Conservation (phyloP, 2,113 vertebrate genomes). For the Chaetorhynchus papuensis region DNA sequence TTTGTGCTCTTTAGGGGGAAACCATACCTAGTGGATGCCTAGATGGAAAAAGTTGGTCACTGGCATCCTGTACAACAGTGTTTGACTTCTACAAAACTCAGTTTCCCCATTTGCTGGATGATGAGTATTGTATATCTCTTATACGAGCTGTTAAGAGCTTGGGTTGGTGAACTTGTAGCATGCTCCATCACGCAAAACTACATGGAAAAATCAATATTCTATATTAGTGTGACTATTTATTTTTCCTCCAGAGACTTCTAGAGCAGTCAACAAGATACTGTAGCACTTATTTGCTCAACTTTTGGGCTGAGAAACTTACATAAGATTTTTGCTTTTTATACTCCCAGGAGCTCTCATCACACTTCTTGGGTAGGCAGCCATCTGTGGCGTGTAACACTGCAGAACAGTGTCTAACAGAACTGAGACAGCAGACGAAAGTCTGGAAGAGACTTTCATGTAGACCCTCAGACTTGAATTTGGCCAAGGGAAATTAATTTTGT, state of each 20-base stretch:
- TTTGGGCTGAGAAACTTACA: conserved; percentile 13
- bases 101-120: not conserved
- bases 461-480: not conserved
- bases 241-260: not conserved
- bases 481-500: not conserved
- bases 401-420: conserved; percentile 1
- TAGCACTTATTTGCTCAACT: conserved; percentile 12
- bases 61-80: not conserved
- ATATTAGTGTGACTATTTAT: not conserved
- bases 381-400: conserved; percentile 1
- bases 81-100: not conserved
- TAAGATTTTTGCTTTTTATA: conserved; percentile 40
- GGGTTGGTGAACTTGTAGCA: not conserved
- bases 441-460: not conserved
- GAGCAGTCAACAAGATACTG: not conserved
- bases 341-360: not conserved
- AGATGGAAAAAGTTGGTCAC: not conserved
- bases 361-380: conserved; percentile 27
- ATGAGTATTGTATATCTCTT: not conserved
- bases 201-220: not conserved
- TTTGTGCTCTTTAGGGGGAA: not conserved
- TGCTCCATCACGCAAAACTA: not conserved
- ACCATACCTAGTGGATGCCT: not conserved
- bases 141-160: not conserved
- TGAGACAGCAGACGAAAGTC: not conserved